Evolutionary conservation across 1,140 invertebrate species (phyloP).

Genomic region (Sogatella furcifera): DNA sequence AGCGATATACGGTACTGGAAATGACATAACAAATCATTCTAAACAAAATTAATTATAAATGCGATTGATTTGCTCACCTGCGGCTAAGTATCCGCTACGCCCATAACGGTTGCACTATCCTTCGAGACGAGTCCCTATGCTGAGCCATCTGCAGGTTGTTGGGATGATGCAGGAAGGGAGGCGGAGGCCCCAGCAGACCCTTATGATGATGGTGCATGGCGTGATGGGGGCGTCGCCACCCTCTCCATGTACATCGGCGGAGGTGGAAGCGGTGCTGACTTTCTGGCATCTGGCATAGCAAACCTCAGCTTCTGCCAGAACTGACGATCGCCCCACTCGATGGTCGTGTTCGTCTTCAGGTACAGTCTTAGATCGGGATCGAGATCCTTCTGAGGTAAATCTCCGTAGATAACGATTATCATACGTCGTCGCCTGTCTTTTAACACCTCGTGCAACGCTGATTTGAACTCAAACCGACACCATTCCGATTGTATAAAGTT

Average conservation of each 20-base stretch:
- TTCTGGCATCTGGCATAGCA: constrained; percentile 61
- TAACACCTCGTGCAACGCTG: constrained; percentile 80
- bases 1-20: background rate
- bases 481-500: constrained; percentile 91
- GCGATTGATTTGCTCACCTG: constrained; percentile 37
- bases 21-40: background rate
- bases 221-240: constrained; percentile 3
- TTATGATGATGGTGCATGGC: constrained; percentile 5
- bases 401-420: constrained; percentile 76
- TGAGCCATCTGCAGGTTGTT: constrained; percentile 19
- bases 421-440: constrained; percentile 69
- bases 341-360: constrained; percentile 79
- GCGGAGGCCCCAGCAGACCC: constrained; percentile 20
- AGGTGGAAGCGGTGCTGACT: background rate
- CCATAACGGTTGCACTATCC: constrained; percentile 43
- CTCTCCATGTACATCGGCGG: constrained; percentile 10
- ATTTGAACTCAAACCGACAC: constrained; percentile 87
- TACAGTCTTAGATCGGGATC: constrained; percentile 82
- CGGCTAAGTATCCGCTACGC: constrained; percentile 46
- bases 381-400: constrained; percentile 70
- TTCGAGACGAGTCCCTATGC: constrained; percentile 26
- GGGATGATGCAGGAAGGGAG: constrained; percentile 32
- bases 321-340: constrained; percentile 84
- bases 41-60: background rate
- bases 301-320: constrained; percentile 92